Base-by-base conservation (phyloP, 1,140 invertebrate species). In the Magallana ariakensis region DNA sequence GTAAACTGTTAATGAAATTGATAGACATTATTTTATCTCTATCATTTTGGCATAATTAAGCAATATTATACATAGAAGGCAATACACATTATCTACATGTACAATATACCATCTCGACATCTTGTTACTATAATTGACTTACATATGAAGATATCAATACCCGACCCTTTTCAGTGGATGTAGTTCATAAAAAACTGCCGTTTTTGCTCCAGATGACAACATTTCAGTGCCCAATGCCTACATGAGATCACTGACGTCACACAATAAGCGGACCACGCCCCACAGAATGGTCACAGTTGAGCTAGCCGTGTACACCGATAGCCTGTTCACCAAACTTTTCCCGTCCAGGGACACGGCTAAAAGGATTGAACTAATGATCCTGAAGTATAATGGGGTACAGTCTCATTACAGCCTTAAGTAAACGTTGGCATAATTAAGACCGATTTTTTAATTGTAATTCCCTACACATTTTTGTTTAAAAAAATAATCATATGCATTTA, bases 311-410 rank as follows among this genome's bases (percentile, higher is more conserved):
- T 88, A 88, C 57, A 70, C 80, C 11, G 87, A 88, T 60, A 46
- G 55, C 11, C 80, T 85, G 9, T 88, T 83, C 53, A 80, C 84
- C n/a, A 53, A 85, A 46, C 9, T 62, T 19, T 57, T 88, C 10
- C 54, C 80, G 8, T 3, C 60, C 54, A 80, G 15, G 60, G 16
- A 82, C 46, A 83, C 19, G 1, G 19, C 8, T 0, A 53, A 75
- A 6, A 85, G 87, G 54, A 62, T 88, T 7, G 58, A 60, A 70
- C 33, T 55, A 1, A 85, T 88, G 60, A n/a, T 83, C 1, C 10
- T 75, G 26, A 88, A 88, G n/a, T 88, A 88, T 80, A 88, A 88
- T 60, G 87, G 84, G 66, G 87, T 88, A 75, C 75, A 60, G 80
- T n/a, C 10, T 60, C n/a, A 57, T 15, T 84, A 16, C 5, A 46